Evolutionary conservation across 2,113 vertebrate species (phyloP).

Genomic region (Galbula dea): DNA sequence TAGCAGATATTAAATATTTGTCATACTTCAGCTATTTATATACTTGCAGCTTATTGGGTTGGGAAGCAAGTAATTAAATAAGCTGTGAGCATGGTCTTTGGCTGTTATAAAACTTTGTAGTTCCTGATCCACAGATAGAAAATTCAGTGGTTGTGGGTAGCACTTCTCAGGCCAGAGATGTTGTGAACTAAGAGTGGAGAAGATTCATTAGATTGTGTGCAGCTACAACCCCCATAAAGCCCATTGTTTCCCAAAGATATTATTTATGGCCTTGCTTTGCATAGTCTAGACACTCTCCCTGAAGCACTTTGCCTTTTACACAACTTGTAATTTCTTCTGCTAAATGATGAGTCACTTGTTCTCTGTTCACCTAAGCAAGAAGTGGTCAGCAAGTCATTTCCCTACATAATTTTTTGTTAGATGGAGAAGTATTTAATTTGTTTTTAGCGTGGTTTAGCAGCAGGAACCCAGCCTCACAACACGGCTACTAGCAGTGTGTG

Average conservation of each 20-base stretch:
- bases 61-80: slow-evolving; percentile 30
- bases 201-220: background rate
- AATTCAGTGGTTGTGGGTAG: background rate
- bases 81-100: background rate
- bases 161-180: background rate
- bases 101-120: background rate
- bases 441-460: background rate
- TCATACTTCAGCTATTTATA: slow-evolving; percentile 23
- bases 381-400: background rate
- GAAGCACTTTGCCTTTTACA: slow-evolving; percentile 34
- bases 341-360: slow-evolving; percentile 27
- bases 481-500: background rate
- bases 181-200: background rate
- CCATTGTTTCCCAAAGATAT: background rate
- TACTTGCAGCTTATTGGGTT: slow-evolving; percentile 15
- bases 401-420: background rate
- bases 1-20: slow-evolving; percentile 34
- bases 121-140: background rate
- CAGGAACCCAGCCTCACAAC: background rate
- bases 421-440: background rate
- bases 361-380: background rate
- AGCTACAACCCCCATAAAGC: background rate
- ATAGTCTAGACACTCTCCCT: slow-evolving; percentile 29
- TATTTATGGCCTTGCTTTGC: slow-evolving; percentile 38
- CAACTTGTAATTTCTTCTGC: slow-evolving; percentile 45